Base-by-base conservation (phyloP, 2,888 invertebrate species). In the Scaptomyza reducta region DNA sequence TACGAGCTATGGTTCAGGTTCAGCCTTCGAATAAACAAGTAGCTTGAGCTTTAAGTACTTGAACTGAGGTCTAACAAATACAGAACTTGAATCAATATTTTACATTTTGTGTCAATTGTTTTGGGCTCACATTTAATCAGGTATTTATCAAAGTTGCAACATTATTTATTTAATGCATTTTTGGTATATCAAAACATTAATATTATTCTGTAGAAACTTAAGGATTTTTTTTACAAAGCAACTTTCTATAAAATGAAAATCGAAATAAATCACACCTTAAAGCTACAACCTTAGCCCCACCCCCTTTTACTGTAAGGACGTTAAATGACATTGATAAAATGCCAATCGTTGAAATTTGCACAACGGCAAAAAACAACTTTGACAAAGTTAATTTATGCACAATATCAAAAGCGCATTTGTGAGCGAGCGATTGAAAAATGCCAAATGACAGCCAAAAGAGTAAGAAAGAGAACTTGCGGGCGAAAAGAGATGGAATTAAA, bases 301-400 rank as follows among this genome's bases (percentile, higher is more conserved):
- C 56, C 3, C 27, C 33, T 22, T 22, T 22, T 22, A 3, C 22
- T 22, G 22, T 22, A 22, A 4, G 22, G 3, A 22, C 22, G 54
- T 54, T 46, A 13, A 50, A 49, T 46, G 65, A 22, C 56, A 59
- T 40, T 70, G 71, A 74, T 70, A 74, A 74, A 81, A 62, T 51
- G 64, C 54, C 68, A 70, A 62, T 82, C 58, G 51, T 53, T 74
- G 81, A 81, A 79, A 56, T 74, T 22, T 22, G 22, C 22, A 62
- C 61, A 65, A 63, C 61, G 35, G n/a, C 38, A 14, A 65, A 40
- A 65, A 65, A 40, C 62, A 77, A 63, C 57, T 70, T 83, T 78
- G 66, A 13, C 49, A 70, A 78, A 78, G 54, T 78, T 85, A 85
- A 87, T 87, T 87, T 87, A 87, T 87, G 76, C 82, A 59, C 68